A percentile compares a stretch with the other conserved stretches of the same genome.
phyloP scores from a whole-genome alignment of 53 echinoderm and acorn worm species.

The Patiria pectinifera region DNA sequence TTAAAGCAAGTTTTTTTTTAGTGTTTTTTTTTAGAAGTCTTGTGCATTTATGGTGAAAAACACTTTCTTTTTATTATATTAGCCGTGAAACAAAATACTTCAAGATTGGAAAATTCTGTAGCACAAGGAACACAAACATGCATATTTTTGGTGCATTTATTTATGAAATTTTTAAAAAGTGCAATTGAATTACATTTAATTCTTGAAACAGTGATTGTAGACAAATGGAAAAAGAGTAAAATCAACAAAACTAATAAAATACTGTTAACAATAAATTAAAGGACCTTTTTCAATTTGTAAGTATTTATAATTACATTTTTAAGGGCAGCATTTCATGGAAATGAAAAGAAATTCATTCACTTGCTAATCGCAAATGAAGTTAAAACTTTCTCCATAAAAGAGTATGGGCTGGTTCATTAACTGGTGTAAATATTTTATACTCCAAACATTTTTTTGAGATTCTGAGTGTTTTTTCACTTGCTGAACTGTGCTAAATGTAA shows the following conservation, averaged over 20 bases:
- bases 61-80: not conserved
- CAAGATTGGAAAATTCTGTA: not conserved
- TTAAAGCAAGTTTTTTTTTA: too few species aligned
- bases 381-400: not conserved
- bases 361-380: not conserved
- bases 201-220: not conserved
- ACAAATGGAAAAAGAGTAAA: not conserved
- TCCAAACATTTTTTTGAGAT: too few species aligned
- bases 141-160: not conserved
- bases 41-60: not conserved
- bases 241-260: not conserved
- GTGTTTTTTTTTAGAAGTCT: not conserved
- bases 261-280: not conserved
- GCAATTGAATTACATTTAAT: not conserved
- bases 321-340: not conserved
- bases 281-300: not conserved
- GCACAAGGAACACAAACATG: not conserved
- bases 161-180: not conserved
- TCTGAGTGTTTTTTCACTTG: too few species aligned
- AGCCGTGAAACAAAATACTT: not conserved
- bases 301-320: not conserved
- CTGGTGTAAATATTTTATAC: too few species aligned
- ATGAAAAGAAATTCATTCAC: not conserved
- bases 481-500: too few species aligned
- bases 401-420: too few species aligned